Conservation (phyloP, 1,140 invertebrate genomes). For the Micrasema longulum region DNA sequence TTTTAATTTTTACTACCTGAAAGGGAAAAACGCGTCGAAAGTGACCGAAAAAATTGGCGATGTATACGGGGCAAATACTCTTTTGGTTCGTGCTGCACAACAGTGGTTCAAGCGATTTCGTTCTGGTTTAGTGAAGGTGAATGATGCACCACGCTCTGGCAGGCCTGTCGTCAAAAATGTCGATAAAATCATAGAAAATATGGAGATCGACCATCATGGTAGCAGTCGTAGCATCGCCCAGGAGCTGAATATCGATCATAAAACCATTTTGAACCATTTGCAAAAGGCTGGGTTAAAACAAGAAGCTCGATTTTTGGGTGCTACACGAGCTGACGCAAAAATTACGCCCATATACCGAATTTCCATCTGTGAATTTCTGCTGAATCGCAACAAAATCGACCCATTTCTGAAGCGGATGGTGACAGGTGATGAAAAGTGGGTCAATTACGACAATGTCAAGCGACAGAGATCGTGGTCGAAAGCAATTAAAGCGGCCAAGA, state of each 20-base stretch:
- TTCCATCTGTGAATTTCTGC: slow-evolving; percentile 11
- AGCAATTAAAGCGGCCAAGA: background rate
- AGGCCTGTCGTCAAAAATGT: slow-evolving; percentile 16
- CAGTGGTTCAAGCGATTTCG: slow-evolving; percentile 20
- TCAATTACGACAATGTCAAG: too few relatives aligned
- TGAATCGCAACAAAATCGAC: slow-evolving; percentile 25
- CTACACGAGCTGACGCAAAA: too few relatives aligned
- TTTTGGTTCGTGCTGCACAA: slow-evolving; percentile 18
- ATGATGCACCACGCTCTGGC: slow-evolving; percentile 24
- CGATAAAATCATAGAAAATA: slow-evolving; percentile 24
- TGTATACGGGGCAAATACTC: slow-evolving; percentile 19
- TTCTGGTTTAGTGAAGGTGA: slow-evolving; percentile 18
- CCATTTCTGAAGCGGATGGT: slow-evolving; percentile 16
- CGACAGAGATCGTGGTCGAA: too few relatives aligned
- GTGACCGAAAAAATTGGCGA: background rate
- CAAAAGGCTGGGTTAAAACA: slow-evolving; percentile 13
- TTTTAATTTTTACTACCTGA: too few relatives aligned
- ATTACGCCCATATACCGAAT: too few relatives aligned
- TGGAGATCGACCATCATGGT: slow-evolving; percentile 11
- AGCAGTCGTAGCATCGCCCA: slow-evolving; percentile 15
- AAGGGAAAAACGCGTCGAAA: slow-evolving; percentile 9
- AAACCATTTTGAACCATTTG: slow-evolving; percentile 15
- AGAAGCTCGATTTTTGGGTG: too few relatives aligned
- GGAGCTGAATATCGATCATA: slow-evolving; percentile 25
- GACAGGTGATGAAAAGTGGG: slow-evolving; percentile 13